Percentiles rank a stretch among this genome's conserved stretches.
Evolutionary conservation across 2,113 vertebrate species (phyloP).

Genomic region (Eudorcas thomsonii): DNA sequence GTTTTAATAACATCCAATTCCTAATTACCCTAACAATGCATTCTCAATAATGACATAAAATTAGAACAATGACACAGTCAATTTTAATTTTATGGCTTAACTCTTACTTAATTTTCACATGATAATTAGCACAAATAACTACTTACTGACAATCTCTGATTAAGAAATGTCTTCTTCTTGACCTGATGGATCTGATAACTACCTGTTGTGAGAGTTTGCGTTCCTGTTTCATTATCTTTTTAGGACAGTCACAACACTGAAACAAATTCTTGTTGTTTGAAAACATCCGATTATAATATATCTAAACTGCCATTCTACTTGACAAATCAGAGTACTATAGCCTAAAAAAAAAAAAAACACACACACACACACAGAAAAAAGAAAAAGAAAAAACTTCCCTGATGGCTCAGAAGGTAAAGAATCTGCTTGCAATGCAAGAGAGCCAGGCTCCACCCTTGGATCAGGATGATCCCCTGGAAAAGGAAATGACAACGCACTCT

Average conservation of each 20-base stretch:
- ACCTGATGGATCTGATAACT: slow-evolving; percentile 32
- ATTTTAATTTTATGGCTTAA: slow-evolving; percentile 39
- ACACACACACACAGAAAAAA: background rate
- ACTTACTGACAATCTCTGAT: slow-evolving; percentile 48
- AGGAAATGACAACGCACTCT: background rate
- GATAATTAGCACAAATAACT: slow-evolving; percentile 62
- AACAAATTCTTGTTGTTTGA: background rate
- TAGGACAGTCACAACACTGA: background rate
- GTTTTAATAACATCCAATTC: slow-evolving; percentile 53
- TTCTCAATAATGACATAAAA: slow-evolving; percentile 6
- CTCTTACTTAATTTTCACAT: slow-evolving; percentile 51
- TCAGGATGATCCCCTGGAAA: background rate
- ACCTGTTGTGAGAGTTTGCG: background rate
- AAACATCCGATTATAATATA: background rate
- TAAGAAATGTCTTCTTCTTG: slow-evolving; percentile 57
- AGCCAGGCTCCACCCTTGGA: background rate
- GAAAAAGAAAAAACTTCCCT: background rate
- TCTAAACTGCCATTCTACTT: background rate
- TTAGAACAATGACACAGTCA: slow-evolving; percentile 34
- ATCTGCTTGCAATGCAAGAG: background rate
- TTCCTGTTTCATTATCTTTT: slow-evolving; percentile 16
- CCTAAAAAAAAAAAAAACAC: background rate
- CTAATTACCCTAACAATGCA: slow-evolving; percentile 59
- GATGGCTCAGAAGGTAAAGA: background rate
- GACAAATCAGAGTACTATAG: background rate